Conservation (phyloP, 2,888 invertebrate genomes). For the Pyrrhia umbra region DNA sequence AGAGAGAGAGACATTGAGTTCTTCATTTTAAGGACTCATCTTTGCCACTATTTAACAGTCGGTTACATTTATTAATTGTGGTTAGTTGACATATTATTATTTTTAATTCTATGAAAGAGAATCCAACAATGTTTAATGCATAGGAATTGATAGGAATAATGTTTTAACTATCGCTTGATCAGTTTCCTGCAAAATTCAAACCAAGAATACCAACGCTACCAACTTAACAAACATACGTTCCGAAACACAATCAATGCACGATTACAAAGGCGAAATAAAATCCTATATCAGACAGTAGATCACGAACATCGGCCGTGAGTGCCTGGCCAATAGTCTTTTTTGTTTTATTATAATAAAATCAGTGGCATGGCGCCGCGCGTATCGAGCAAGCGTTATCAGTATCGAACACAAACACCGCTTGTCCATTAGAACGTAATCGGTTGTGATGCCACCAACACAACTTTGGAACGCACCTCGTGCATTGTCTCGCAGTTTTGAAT, state of each 20-base stretch:
- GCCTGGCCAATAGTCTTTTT: slow-evolving; percentile 71
- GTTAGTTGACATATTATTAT: no score
- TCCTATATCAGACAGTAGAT: slow-evolving; percentile 76
- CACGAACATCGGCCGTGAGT: slow-evolving; percentile 71
- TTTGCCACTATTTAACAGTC: no score
- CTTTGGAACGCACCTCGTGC: slow-evolving; percentile 72
- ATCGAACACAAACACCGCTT: slow-evolving; percentile 88
- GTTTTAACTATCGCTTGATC: neutral
- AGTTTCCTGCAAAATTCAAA: slow-evolving; percentile 27
- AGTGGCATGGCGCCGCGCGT: slow-evolving; percentile 89
- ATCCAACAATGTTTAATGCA: neutral
- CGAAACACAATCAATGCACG: slow-evolving; percentile 47
- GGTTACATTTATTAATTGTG: no score
- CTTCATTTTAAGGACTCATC: no score
- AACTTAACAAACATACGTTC: slow-evolving; percentile 39
- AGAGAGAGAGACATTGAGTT: no score
- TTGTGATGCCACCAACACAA: slow-evolving; percentile 88
- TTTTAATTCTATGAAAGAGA: neutral
- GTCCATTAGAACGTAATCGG: slow-evolving; percentile 91
- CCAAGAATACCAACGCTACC: slow-evolving; percentile 39
- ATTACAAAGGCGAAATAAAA: slow-evolving; percentile 63
- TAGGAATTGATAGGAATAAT: neutral
- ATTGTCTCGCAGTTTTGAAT: slow-evolving; percentile 83
- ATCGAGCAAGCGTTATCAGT: slow-evolving; percentile 86
- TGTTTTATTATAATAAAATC: slow-evolving; percentile 79